Percentiles rank a stretch among this genome's conserved stretches.
phyloP scores from a whole-genome alignment of 30 jellyfish, hydroid and myxozoan species.

The Aurelia sp. region DNA sequence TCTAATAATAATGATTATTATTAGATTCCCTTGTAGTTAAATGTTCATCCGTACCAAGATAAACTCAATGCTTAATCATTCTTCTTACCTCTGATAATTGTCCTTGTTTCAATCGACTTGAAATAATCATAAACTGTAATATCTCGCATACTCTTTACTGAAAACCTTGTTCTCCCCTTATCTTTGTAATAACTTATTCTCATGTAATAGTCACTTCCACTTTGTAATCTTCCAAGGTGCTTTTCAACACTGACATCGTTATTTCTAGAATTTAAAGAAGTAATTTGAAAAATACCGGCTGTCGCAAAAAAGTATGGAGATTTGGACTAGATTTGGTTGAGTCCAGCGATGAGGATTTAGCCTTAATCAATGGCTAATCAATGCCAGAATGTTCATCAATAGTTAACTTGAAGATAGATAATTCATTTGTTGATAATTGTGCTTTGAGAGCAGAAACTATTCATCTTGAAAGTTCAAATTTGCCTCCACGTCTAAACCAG shows the following conservation, averaged over 20 bases:
- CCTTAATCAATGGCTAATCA: too few relatives aligned
- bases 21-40: neutral
- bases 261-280: neutral
- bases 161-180: conserved; percentile 17
- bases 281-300: neutral
- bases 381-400: too few relatives aligned
- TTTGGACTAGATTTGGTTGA: too few relatives aligned
- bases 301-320: too few relatives aligned
- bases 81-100: conserved; percentile 26
- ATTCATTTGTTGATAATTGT: too few relatives aligned
- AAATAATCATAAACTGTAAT: conserved; percentile 1
- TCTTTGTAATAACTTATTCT: conserved; percentile 19
- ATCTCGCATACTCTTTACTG: conserved; percentile 13
- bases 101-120: conserved; percentile 28
- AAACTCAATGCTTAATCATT: too few relatives aligned
- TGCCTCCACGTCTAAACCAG: too few relatives aligned
- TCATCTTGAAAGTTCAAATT: too few relatives aligned
- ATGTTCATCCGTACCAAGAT: neutral
- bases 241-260: neutral
- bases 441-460: too few relatives aligned
- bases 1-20: too few relatives aligned
- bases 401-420: too few relatives aligned
- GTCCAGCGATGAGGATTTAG: too few relatives aligned
- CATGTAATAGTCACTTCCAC: neutral
- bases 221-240: neutral